Conservation (phyloP, 2,797 vertebrate genomes). For the Anas bahamensis region DNA sequence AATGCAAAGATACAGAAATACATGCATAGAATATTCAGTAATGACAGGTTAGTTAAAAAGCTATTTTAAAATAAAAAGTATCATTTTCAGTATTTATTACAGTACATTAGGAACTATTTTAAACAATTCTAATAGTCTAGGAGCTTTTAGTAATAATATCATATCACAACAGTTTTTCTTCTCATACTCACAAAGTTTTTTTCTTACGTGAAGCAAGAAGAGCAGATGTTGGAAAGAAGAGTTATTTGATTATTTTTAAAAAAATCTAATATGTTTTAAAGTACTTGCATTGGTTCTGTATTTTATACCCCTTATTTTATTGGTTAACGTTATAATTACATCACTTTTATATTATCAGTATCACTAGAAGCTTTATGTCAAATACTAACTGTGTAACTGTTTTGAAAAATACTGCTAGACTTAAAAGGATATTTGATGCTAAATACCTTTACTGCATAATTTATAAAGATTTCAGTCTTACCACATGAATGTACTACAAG, state of each 20-base stretch:
- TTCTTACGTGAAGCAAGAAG: not conserved
- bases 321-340: not conserved
- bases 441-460: conserved; percentile 5
- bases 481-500: conserved; percentile 1
- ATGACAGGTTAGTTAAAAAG: not conserved
- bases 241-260: not conserved
- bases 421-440: conserved; percentile 18
- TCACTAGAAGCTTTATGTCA: not conserved
- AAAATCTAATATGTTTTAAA: not conserved
- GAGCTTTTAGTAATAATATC: not conserved
- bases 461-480: conserved; percentile 30
- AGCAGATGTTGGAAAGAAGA: not conserved
- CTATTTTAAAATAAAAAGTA: not conserved
- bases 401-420: not conserved
- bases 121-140: not conserved
- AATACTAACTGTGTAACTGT: conserved; percentile 19
- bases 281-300: not conserved
- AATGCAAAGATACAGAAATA: not conserved
- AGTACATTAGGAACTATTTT: not conserved
- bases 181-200: not conserved
- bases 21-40: not conserved
- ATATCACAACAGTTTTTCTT: not conserved
- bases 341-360: not conserved
- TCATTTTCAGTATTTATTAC: not conserved
- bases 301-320: not conserved